Conservation (phyloP, 2,888 invertebrate species). For the Cryptocephalus primarius region DNA sequence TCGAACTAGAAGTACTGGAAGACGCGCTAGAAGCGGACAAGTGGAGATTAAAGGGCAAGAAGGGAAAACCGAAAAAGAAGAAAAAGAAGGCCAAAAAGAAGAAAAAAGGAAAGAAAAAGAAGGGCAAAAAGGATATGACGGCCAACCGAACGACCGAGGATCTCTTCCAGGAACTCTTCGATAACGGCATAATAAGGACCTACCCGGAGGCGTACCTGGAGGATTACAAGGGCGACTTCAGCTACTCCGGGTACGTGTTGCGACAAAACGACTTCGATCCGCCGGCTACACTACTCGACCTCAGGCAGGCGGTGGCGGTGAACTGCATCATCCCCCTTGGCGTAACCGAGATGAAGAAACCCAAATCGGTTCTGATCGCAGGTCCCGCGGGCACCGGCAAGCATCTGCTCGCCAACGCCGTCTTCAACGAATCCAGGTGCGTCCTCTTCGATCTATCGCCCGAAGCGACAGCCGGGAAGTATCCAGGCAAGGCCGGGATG, state of each 20-base stretch:
- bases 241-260: conserved; percentile 37
- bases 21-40: conserved; percentile 38
- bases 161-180: conserved; percentile 62
- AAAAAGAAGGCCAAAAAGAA: conserved; percentile 25
- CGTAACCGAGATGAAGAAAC: conserved; percentile 35
- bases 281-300: conserved; percentile 45
- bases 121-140: conserved; percentile 51
- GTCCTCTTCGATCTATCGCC: conserved; percentile 69
- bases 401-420: conserved; percentile 56
- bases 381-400: conserved; percentile 64
- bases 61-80: conserved; percentile 24
- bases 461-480: conserved; percentile 54
- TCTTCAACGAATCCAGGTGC: conserved; percentile 65
- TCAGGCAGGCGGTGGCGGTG: conserved; percentile 47
- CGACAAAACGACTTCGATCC: conserved; percentile 33
- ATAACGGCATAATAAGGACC: conserved; percentile 55
- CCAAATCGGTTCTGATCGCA: conserved; percentile 53
- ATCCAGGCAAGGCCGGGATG: conserved; percentile 54
- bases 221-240: conserved; percentile 60
- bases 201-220: conserved; percentile 48
- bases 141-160: conserved; percentile 49
- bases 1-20: conserved; percentile 44
- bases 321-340: conserved; percentile 50
- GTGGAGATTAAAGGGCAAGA: conserved; percentile 15
- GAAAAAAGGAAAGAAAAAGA: conserved; percentile 27